A percentile compares a stretch with the other conserved stretches of the same genome.
Evolutionary conservation across 2,797 vertebrate species (phyloP).

Genomic region (Nasua narica): DNA sequence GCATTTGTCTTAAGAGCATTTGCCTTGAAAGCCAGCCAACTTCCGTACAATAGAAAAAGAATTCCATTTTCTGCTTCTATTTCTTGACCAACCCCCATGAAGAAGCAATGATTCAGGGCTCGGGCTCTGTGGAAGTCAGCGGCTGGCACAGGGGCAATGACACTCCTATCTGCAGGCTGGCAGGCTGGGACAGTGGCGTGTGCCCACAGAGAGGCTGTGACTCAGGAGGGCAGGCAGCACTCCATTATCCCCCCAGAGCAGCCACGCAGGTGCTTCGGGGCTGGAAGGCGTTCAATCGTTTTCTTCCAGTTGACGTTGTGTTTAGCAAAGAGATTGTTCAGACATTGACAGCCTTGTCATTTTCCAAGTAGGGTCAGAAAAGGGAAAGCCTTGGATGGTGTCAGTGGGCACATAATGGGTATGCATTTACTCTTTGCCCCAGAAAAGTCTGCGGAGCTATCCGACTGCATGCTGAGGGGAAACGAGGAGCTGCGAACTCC

Average conservation of each 20-base stretch:
- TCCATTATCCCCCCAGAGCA: neutral
- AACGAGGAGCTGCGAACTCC: neutral
- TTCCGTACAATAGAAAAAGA: neutral
- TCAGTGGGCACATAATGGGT: neutral
- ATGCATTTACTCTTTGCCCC: neutral
- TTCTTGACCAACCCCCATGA: neutral
- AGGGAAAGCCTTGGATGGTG: neutral
- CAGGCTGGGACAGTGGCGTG: neutral
- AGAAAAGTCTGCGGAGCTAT: neutral
- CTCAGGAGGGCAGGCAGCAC: neutral
- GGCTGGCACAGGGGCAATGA: neutral
- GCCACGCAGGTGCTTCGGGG: neutral
- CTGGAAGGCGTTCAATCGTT: neutral
- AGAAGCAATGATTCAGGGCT: neutral
- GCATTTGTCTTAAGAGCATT: neutral
- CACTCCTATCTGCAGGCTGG: neutral
- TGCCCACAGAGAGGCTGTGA: neutral
- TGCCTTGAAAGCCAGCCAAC: slow-evolving; percentile 12
- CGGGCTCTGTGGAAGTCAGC: neutral
- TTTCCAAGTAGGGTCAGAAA: neutral
- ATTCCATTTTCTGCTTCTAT: neutral
- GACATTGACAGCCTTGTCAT: neutral
- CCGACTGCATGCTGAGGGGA: neutral
- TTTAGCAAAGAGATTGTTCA: neutral
- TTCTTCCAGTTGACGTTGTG: neutral